These are phyloP conservation scores for Leptestheria dahalacensis DNA, from an alignment of 1,140 invertebrate genomes.

Conservation along the genomic window DNA sequence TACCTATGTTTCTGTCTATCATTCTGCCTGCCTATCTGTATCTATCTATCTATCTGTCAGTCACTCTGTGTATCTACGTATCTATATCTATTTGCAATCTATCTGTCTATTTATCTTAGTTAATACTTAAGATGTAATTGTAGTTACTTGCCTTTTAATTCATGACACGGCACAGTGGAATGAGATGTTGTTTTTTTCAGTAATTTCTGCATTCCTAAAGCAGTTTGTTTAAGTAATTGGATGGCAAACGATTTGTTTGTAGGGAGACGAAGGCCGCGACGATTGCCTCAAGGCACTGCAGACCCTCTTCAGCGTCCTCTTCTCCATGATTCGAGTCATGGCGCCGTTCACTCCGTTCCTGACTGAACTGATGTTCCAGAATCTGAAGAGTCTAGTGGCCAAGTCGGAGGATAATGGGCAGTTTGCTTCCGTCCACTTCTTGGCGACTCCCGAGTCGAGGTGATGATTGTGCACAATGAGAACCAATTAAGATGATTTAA, in stretches of 20 bases:
- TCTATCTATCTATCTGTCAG: no score
- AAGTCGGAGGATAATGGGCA: conserved; percentile 27
- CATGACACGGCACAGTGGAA: no score
- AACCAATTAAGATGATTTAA: not conserved
- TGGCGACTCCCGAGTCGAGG: conserved; percentile 65
- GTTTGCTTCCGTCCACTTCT: conserved; percentile 66
- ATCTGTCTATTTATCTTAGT: no score
- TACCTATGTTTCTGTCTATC: no score
- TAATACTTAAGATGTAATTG: no score
- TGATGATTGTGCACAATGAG: conserved; percentile 25
- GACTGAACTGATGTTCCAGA: conserved; percentile 90
- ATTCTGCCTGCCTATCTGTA: no score
- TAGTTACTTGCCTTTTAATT: no score
- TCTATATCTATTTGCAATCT: no score
- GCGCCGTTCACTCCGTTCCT: conserved; percentile 96
- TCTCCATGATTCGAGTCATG: conserved; percentile 80
- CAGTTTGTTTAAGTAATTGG: not conserved
- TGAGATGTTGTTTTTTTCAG: no score
- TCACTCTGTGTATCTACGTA: no score
- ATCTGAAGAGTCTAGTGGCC: conserved; percentile 40
- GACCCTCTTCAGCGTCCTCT: conserved; percentile 75
- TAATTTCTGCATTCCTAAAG: not conserved
- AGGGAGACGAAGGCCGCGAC: conserved; percentile 55
- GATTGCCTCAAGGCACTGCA: conserved; percentile 74
- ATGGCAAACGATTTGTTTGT: conserved; percentile 16